Conservation (phyloP, 2,113 vertebrate species). For the Neoarius graeffei region DNA sequence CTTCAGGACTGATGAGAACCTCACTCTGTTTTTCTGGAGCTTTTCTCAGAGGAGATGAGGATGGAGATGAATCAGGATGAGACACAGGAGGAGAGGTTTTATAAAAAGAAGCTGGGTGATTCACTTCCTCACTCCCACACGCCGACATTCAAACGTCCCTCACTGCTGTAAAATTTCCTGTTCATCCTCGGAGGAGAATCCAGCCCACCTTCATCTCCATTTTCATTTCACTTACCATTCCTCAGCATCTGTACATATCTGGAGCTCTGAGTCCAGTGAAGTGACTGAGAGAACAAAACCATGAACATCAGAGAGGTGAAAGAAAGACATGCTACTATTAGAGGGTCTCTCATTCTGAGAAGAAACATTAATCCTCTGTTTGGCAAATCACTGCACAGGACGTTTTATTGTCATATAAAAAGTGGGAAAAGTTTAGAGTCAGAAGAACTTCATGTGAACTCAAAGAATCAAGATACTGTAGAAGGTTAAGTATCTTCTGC, state of each 20-base stretch:
- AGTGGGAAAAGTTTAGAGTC: not conserved
- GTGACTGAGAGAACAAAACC: not conserved
- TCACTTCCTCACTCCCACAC: conserved; percentile 54
- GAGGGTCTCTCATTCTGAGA: not conserved
- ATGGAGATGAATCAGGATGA: conserved; percentile 34
- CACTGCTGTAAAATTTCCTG: conserved; percentile 14
- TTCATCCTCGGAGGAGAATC: not conserved
- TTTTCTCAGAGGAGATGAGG: conserved; percentile 23
- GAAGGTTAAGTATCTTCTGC: not conserved
- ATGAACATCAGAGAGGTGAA: not conserved
- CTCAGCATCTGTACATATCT: not conserved
- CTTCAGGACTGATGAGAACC: conserved; percentile 24
- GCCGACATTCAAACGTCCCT: conserved; percentile 46
- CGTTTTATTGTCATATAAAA: not conserved
- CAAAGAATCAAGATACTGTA: not conserved
- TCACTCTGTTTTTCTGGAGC: not conserved
- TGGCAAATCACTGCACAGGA: not conserved
- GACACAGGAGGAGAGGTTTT: conserved; percentile 39
- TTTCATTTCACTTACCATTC: not conserved
- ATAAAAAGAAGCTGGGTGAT: conserved; percentile 47
- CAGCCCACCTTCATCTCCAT: conserved; percentile 1
- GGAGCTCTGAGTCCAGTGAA: not conserved
- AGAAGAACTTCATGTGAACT: not conserved
- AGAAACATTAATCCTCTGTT: not conserved
- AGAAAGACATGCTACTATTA: not conserved